phyloP scores from a whole-genome alignment of 2,113 vertebrate genomes.

The Plestiodon gilberti region DNA sequence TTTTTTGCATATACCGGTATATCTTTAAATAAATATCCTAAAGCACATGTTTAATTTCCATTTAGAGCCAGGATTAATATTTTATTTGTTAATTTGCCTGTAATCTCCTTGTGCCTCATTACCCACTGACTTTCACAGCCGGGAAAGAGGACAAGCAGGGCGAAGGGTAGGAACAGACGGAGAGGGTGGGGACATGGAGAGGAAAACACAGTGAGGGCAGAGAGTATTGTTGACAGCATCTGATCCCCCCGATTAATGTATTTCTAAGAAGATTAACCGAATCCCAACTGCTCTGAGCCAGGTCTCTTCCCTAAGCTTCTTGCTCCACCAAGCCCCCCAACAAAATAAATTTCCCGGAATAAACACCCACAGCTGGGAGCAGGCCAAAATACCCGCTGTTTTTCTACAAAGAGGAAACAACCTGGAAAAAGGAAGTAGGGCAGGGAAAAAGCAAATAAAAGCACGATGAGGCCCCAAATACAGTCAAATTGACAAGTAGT shows the following conservation, averaged over 20 bases:
- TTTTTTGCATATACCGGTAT: constrained; percentile 57
- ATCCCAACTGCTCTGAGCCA: constrained; percentile 80
- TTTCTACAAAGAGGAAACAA: neutral
- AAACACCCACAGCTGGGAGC: constrained; percentile 31
- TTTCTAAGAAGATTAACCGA: constrained; percentile 81
- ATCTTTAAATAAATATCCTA: constrained; percentile 41
- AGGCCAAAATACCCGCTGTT: constrained; percentile 4
- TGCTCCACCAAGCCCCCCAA: constrained; percentile 35
- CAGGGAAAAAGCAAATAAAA: neutral
- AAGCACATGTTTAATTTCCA: constrained; percentile 62
- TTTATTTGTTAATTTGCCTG: constrained; percentile 69
- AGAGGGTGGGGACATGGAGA: constrained; percentile 44
- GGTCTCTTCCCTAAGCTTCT: constrained; percentile 75
- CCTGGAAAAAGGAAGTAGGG: neutral
- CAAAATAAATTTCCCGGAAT: constrained; percentile 51
- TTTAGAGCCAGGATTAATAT: constrained; percentile 65
- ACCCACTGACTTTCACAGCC: constrained; percentile 55
- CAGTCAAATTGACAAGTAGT: neutral
- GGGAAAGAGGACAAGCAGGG: constrained; percentile 46
- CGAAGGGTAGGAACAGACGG: constrained; percentile 40
- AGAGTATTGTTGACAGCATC: constrained; percentile 73
- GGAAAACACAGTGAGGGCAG: constrained; percentile 54
- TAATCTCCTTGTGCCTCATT: constrained; percentile 65
- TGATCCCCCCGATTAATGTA: constrained; percentile 75
- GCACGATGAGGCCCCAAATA: neutral